Percentiles rank a stretch among this genome's conserved stretches.
These are phyloP conservation scores for Scaptodrosophila latifasciaeformis DNA, from an alignment of 2,888 invertebrate species.

Conservation along the genomic window DNA sequence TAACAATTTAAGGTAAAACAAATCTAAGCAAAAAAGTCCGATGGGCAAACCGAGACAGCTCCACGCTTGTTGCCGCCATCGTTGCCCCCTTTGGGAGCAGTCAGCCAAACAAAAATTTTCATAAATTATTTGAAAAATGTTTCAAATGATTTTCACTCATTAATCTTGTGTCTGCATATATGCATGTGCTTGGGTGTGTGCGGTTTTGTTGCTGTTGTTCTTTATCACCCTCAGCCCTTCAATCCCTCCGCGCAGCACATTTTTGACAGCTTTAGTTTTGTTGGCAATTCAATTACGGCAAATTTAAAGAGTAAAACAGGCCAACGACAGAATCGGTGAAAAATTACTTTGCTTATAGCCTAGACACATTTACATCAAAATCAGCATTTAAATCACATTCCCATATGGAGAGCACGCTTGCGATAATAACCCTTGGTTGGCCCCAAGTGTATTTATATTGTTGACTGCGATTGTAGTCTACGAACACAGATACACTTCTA, in stretches of 20 bases:
- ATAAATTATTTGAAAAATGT: constrained; percentile 52
- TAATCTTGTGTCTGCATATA: constrained; percentile 37
- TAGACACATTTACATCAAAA: not conserved
- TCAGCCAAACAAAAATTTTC: too few species aligned
- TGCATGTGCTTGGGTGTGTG: constrained; percentile 15
- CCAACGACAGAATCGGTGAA: constrained; percentile 25
- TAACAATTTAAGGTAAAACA: constrained; percentile 24
- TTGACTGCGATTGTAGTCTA: not conserved
- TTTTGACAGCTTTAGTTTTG: constrained; percentile 49
- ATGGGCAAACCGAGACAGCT: constrained; percentile 21
- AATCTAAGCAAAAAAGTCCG: constrained; percentile 30
- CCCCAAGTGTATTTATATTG: not conserved
- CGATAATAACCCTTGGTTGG: constrained; percentile 3
- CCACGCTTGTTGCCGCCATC: too few species aligned
- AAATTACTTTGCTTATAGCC: constrained; percentile 38
- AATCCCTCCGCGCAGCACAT: constrained; percentile 39
- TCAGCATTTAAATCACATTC: too few species aligned
- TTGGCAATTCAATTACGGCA: constrained; percentile 52
- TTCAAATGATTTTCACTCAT: constrained; percentile 49
- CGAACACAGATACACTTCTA: too few species aligned
- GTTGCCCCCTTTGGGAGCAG: constrained; percentile 31
- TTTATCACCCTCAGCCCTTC: constrained; percentile 26
- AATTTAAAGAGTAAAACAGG: constrained; percentile 37
- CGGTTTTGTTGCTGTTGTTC: constrained; percentile 24
- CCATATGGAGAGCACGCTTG: too few species aligned